Evolutionary conservation across 2,797 vertebrate genomes (phyloP), one percentile per base, ranked within the genome.

Genomic region (Helicolenus hilgendorfi): DNA sequence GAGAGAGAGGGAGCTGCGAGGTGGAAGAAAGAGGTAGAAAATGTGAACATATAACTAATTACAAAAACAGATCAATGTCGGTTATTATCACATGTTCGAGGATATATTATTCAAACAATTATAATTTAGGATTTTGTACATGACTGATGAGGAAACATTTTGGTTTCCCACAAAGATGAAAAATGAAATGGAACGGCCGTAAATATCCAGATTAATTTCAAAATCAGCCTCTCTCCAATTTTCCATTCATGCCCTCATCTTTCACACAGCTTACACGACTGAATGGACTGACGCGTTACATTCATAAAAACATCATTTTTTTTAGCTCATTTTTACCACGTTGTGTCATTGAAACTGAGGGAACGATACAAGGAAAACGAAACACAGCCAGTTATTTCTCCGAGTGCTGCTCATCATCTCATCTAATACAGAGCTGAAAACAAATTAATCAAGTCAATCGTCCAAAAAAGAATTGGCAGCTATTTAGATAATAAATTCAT

Each of bases 1-100:
- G 11, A 45, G 41, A 24, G 8, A 8, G 13, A 26, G 31, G 31
- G 49, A 73, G 58, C 11, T 35, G 11, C 5, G 7, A 80, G 67
- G 7, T 55, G 72, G 31, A 24, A 24, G 49, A 82, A 36, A 29
- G 33, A 71, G 80, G 49, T 56, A 80, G 58, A 83, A 38, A 74
- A 76, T 41, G 26, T 68, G 27, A 65, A 63, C 35, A 76, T 55
- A 11, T 35, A 20, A 29, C 10, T 3, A 68, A 38, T 76, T 8
- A 65, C 18, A 67, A 36, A 72, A 45, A 60, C 15, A 65, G 31
- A 68, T 77, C 31, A 71, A 5, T 11, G 45, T 76, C 2, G 1
- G 3, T 69, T 41, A 1, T 67, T 59, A 13, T 62, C 5, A 35
- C 10, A 1, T 15, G 35, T 77, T 63, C 81, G 24, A 79, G 36